Evolutionary conservation across 2,888 invertebrate genomes (phyloP), one percentile per base, ranked within the genome.

Genomic region (Pocota personata): DNA sequence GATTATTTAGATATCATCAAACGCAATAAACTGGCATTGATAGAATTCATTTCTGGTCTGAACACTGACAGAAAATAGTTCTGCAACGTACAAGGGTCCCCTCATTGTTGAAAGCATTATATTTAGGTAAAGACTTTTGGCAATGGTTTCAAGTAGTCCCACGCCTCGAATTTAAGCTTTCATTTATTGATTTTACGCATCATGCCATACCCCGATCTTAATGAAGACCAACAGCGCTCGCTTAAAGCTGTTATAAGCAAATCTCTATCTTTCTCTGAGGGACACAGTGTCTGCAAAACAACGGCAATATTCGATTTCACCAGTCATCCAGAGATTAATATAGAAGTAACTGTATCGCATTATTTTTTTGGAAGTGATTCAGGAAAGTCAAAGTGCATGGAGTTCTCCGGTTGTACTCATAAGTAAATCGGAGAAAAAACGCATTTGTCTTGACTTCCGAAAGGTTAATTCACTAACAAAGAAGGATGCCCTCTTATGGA

Each of bases 301-400:
- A 35, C 37, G 87, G 3, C 79, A 87, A 21, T 88, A 78, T 37
- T 67, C 87, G 4, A 78, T 87, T 1, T 87, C 86, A 0, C 87
- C 87, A 1, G 69, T 60, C 6, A 76, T 87, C 12, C 79, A 88
- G 24, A 40, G 57, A 8, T 24, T 78, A 5, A 37, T 88, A 24
- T 69, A 77, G 57, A 67, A 72, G 16, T 89, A 90, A 71, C 82
- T 90, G 0, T 89, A 90, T 35, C 67, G 88, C 4, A 91, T 91
- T 90, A 32, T 91, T 4, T 60, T 57, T 4, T 64, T 88, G 3
- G 89, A 86, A 4, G 87, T 91, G 0, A 88, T 91, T 1, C 90
- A 90, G 52, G 88, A 87, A 24, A 88, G 88, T 1, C 69, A 71
- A 10, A 90, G 90, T 27, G 72, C 88, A 0, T 90, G 90, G 90